These are phyloP conservation scores for Lutraria lutraria DNA, from an alignment of 2,888 invertebrate species.

Conservation along the genomic window DNA sequence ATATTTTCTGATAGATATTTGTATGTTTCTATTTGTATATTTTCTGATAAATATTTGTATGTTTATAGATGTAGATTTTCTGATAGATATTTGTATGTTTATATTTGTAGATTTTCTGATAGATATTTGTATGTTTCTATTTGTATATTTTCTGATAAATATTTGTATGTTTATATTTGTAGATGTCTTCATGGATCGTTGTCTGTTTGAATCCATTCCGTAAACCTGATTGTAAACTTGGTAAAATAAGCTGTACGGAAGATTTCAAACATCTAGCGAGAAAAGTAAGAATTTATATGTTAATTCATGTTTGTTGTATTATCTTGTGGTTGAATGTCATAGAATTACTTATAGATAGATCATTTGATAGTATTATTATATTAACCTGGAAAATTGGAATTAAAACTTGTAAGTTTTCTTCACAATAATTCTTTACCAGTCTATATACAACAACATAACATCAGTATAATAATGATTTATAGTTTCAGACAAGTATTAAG, in stretches of 20 bases:
- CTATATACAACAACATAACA: no score
- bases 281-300: constrained; percentile 88
- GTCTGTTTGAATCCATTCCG: constrained; percentile 95
- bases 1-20: constrained; percentile 86
- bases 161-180: constrained; percentile 55
- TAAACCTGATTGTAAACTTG: constrained; percentile 93
- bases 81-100: constrained; percentile 90
- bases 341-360: no score
- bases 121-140: constrained; percentile 7
- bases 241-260: constrained; percentile 94
- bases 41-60: no score
- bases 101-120: no score
- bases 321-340: no score
- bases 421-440: no score
- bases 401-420: no score
- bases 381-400: no score
- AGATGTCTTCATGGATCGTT: constrained; percentile 86
- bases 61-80: constrained; percentile 82
- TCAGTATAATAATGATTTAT: no score
- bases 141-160: background rate
- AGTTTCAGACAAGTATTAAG: no score
- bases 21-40: no score
- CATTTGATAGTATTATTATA: no score
- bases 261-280: constrained; percentile 98
- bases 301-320: background rate